phyloP scores from a whole-genome alignment of 2,888 invertebrate genomes.

The Sphinx pinastri region DNA sequence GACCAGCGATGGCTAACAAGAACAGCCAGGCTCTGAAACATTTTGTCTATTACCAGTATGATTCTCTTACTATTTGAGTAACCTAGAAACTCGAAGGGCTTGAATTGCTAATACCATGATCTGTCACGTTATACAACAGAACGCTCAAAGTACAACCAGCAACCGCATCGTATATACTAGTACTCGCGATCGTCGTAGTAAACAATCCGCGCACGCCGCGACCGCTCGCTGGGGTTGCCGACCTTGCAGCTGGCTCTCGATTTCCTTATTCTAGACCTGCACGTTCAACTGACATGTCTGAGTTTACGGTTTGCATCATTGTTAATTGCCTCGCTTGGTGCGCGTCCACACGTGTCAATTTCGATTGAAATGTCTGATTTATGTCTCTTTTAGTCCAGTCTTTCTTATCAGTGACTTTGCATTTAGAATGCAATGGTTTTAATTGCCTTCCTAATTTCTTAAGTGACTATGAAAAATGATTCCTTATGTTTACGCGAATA shows the following conservation, averaged over 20 bases:
- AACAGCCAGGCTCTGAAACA: too few relatives aligned
- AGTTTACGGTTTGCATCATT: slow-evolving; percentile 20
- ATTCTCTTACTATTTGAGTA: too few relatives aligned
- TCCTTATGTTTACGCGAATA: too few relatives aligned
- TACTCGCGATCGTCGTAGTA: not conserved
- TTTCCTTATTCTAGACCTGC: slow-evolving; percentile 40
- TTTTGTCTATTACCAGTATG: too few relatives aligned
- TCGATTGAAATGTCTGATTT: not conserved
- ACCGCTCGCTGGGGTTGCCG: slow-evolving; percentile 29
- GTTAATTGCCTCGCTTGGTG: slow-evolving; percentile 15
- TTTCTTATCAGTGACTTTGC: not conserved
- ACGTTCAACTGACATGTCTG: slow-evolving; percentile 33
- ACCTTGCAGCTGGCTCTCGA: slow-evolving; percentile 33
- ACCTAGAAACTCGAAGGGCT: too few relatives aligned
- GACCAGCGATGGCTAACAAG: too few relatives aligned
- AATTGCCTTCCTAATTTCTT: not conserved
- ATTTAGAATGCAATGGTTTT: not conserved
- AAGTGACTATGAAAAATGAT: not conserved
- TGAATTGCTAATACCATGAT: too few relatives aligned
- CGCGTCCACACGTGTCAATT: slow-evolving; percentile 4
- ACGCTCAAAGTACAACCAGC: not conserved
- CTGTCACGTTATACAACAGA: too few relatives aligned
- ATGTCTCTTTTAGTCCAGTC: not conserved
- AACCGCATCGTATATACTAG: not conserved
- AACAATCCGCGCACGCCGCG: slow-evolving; percentile 14